A percentile compares a stretch with the other conserved stretches of the same genome.
Conservation (phyloP, 2,113 vertebrate genomes). For the Chionis minor region DNA sequence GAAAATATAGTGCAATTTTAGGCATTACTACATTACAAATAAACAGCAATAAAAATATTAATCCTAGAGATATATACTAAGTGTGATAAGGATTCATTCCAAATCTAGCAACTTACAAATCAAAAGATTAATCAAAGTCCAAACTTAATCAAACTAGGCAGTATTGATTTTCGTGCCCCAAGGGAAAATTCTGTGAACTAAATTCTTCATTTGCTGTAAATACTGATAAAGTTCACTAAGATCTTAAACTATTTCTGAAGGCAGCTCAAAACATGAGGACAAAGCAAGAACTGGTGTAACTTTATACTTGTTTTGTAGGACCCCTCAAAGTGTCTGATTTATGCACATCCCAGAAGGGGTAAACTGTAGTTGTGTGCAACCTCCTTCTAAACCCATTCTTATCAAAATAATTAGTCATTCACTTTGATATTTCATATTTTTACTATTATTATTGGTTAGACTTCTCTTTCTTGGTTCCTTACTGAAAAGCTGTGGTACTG, state of each 20-base stretch:
- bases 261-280: not conserved
- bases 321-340: not conserved
- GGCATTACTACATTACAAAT: not conserved
- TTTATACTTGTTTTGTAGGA: fast-evolving
- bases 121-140: slow-evolving; percentile 19
- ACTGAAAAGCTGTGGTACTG: not conserved
- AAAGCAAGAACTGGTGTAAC: not conserved
- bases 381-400: not conserved
- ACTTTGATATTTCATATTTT: not conserved
- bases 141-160: not conserved
- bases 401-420: not conserved
- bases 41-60: not conserved
- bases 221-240: not conserved
- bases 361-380: not conserved
- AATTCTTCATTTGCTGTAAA: not conserved
- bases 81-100: not conserved
- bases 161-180: not conserved
- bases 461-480: not conserved
- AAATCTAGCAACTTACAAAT: not conserved
- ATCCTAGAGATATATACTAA: not conserved
- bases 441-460: not conserved
- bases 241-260: not conserved
- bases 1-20: not conserved
- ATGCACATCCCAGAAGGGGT: fast-evolving
- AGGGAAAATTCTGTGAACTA: not conserved